Conservation (phyloP, 2,888 invertebrate species). For the Tipula unca region DNA sequence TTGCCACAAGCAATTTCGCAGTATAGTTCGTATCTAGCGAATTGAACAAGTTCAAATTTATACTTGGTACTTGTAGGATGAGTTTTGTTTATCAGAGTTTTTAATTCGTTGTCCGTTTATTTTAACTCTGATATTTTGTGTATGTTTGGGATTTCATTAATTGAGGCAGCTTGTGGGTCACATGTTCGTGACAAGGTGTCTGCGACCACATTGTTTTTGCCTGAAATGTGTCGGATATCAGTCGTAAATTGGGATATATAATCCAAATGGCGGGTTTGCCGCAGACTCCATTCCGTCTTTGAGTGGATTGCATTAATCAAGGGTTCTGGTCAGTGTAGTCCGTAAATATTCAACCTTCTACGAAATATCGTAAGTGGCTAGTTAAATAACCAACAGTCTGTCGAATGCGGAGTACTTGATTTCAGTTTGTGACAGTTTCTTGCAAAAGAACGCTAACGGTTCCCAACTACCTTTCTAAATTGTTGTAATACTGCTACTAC, state of each 20-base stretch:
- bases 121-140: not conserved
- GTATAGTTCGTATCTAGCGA: not conserved
- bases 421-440: conserved; percentile 31
- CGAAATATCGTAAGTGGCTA: conserved; percentile 33
- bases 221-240: conserved; percentile 16
- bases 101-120: not conserved
- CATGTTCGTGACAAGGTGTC: conserved; percentile 19
- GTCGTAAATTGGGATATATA: conserved; percentile 9
- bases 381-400: conserved; percentile 34
- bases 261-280: conserved; percentile 3
- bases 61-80: not conserved
- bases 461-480: conserved; percentile 28
- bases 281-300: too few relatives aligned
- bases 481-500: conserved; percentile 38
- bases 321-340: too few relatives aligned
- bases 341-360: too few relatives aligned
- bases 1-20: not conserved
- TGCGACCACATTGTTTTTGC: not conserved
- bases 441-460: conserved; percentile 28
- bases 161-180: not conserved
- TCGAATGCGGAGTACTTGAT: conserved; percentile 34
- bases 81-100: not conserved
- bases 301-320: conserved; percentile 16
- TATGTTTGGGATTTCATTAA: not conserved
- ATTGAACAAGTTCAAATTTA: not conserved